These are phyloP conservation scores for zebrafish (Danio rerio) DNA, from an alignment of 2,113 vertebrate species.

Conservation along the genomic window DNA sequence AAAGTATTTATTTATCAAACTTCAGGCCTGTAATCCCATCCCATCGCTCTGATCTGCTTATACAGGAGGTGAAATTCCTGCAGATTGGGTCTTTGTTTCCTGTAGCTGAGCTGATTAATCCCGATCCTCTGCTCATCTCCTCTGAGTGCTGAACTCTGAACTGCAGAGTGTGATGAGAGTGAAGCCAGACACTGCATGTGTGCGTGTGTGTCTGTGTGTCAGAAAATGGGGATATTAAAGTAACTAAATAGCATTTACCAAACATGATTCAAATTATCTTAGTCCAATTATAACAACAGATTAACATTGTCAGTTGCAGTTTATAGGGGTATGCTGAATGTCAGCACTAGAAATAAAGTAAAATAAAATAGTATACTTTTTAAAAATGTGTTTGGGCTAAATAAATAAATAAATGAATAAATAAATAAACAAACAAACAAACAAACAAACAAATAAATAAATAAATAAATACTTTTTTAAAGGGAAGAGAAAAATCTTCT, in stretches of 20 bases:
- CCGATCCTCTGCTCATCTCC: conserved; percentile 59
- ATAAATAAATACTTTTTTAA: no score
- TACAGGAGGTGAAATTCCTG: conserved; percentile 60
- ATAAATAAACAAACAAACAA: no score
- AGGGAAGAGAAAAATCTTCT: no score
- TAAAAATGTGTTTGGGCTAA: no score
- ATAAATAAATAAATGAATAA: no score
- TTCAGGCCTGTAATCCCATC: conserved; percentile 67
- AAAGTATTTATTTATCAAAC: conserved; percentile 68
- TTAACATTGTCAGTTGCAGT: no score
- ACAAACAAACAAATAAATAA: no score
- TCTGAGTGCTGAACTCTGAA: conserved; percentile 65
- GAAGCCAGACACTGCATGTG: conserved; percentile 9
- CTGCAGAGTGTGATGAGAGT: conserved; percentile 58
- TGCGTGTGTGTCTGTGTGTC: background rate
- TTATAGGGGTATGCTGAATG: no score
- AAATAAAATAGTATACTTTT: no score
- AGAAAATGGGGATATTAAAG: conserved; percentile 2
- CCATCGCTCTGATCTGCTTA: conserved; percentile 54
- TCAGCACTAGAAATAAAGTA: no score
- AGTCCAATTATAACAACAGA: background rate
- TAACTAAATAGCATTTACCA: conserved; percentile 26
- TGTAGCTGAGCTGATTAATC: conserved; percentile 59
- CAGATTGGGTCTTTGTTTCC: conserved; percentile 59
- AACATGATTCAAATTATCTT: conserved; percentile 1